phyloP scores from a whole-genome alignment of 1,140 invertebrate species.

The Heliconius hermathena region DNA sequence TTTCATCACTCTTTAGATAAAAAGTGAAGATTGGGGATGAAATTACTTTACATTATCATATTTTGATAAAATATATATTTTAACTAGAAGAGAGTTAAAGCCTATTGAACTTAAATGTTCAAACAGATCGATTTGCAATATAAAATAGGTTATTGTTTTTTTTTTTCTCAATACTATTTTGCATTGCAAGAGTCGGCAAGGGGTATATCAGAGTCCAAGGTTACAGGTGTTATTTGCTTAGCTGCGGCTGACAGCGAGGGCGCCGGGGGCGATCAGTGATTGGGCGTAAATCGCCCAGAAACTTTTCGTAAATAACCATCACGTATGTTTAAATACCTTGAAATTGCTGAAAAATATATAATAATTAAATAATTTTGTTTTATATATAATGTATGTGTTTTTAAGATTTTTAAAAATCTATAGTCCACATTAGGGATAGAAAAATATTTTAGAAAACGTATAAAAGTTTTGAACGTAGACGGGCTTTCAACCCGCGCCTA shows the following conservation, averaged over 20 bases:
- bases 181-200: neutral
- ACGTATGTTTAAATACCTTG: conserved; percentile 16
- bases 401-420: no score
- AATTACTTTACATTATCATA: no score
- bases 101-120: no score
- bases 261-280: conserved; percentile 38
- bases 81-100: no score
- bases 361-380: neutral
- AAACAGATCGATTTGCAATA: neutral
- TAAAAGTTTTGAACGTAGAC: no score
- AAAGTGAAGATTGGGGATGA: no score
- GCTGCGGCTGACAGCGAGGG: conserved; percentile 42
- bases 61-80: no score
- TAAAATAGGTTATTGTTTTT: neutral
- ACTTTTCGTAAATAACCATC: conserved; percentile 34
- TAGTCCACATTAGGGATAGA: no score
- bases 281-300: conserved; percentile 56
- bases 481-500: no score
- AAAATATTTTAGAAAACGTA: no score
- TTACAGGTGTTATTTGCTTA: conserved; percentile 59
- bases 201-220: conserved; percentile 40
- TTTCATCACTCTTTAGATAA: no score
- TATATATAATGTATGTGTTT: no score
- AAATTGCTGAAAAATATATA: conserved; percentile 11
- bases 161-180: neutral